Evolutionary conservation across 2,888 invertebrate genomes (phyloP).

Genomic region (Hydrotaea cyrtoneurina): DNA sequence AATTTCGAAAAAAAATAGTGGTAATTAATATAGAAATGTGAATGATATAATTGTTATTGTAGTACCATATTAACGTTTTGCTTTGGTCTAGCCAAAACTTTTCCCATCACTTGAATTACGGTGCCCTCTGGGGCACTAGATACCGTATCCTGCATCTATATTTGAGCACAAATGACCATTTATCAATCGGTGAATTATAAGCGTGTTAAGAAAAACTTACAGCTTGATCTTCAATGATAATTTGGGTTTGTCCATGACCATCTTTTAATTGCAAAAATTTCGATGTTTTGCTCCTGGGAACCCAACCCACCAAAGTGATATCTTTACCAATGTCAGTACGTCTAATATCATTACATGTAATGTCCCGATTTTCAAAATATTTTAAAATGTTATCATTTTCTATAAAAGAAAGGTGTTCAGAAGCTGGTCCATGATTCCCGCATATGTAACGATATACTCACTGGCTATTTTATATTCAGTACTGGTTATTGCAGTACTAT

Average conservation of each 20-base stretch:
- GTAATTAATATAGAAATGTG: not conserved
- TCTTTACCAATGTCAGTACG: conserved; percentile 77
- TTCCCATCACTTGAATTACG: conserved; percentile 79
- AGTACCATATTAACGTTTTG: conserved; percentile 78
- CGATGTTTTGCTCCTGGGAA: conserved; percentile 76
- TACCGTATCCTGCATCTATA: conserved; percentile 74
- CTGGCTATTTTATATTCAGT: conserved; percentile 81
- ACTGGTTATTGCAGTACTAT: conserved; percentile 78
- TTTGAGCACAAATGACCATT: conserved; percentile 31
- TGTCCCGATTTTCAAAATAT: conserved; percentile 80
- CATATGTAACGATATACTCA: conserved; percentile 69
- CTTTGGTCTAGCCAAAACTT: conserved; percentile 79
- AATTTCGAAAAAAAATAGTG: conserved; percentile 11
- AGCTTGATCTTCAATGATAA: conserved; percentile 79
- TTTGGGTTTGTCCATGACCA: conserved; percentile 81
- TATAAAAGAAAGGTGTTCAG: conserved; percentile 52
- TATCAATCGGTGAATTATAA: conserved; percentile 29
- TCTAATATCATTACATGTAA: conserved; percentile 80
- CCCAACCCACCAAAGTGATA: conserved; percentile 80
- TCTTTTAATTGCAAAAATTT: conserved; percentile 81
- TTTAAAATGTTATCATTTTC: conserved; percentile 79
- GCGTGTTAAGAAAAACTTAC: conserved; percentile 68
- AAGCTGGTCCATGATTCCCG: too few relatives aligned
- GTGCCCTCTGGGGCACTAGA: conserved; percentile 75
- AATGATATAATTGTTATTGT: not conserved